These are phyloP conservation scores for Poeciliopsis prolifica DNA, from an alignment of 2,113 vertebrate species.

Conservation along the genomic window DNA sequence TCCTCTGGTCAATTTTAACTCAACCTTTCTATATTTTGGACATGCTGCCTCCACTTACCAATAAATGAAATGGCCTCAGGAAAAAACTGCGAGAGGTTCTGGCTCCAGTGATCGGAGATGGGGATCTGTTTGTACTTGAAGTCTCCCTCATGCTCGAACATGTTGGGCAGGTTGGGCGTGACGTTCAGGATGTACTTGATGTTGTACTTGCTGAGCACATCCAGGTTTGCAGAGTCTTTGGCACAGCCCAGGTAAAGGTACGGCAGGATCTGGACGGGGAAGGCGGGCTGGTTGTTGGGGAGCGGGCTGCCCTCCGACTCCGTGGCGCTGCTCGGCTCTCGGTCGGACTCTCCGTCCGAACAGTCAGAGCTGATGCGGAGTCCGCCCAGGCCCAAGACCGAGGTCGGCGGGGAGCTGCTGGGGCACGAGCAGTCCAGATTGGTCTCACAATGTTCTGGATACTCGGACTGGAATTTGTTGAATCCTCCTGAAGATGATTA, in stretches of 20 bases:
- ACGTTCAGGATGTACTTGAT: constrained; percentile 99
- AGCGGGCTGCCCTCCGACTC: constrained; percentile 95
- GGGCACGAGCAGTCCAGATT: constrained; percentile 92
- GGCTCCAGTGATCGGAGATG: constrained; percentile 99
- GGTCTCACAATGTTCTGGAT: constrained; percentile 95
- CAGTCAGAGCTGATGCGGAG: constrained; percentile 96
- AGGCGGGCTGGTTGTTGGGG: constrained; percentile 93
- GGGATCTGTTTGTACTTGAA: constrained; percentile 99
- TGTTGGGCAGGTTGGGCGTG: constrained; percentile 98
- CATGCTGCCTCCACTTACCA: constrained; percentile 82
- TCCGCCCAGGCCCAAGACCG: constrained; percentile 91
- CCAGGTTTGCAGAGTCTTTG: constrained; percentile 98
- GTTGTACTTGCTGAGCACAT: constrained; percentile 94
- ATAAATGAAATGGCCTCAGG: constrained; percentile 99
- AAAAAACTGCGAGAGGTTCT: constrained; percentile 99
- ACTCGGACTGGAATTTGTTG: constrained; percentile 96
- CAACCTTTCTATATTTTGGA: neutral
- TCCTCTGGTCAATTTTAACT: neutral
- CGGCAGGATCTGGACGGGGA: constrained; percentile 97
- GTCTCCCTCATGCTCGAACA: constrained; percentile 95
- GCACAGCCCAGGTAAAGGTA: constrained; percentile 98
- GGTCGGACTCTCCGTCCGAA: constrained; percentile 94
- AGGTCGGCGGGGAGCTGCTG: constrained; percentile 90
- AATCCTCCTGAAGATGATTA: constrained; percentile 86
- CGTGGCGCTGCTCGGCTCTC: constrained; percentile 95